phyloP scores from a whole-genome alignment of 2,888 invertebrate species.

The Agrilus mali region DNA sequence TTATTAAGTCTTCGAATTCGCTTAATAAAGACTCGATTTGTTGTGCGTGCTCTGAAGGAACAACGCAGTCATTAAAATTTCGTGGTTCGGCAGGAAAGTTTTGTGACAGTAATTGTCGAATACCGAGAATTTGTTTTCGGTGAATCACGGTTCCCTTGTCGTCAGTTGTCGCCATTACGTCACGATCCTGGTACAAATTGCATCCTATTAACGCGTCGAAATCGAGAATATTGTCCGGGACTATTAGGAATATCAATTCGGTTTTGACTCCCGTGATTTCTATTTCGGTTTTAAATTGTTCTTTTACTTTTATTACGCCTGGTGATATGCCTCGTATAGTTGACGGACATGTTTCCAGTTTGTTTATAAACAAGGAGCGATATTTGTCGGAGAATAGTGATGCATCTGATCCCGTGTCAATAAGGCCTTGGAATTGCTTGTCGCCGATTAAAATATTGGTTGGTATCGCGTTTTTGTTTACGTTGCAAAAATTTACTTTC shows the following conservation, averaged over 20 bases:
- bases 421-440: constrained; percentile 2
- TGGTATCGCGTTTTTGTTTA: no score
- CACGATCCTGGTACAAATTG: neutral
- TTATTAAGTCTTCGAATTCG: neutral
- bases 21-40: neutral
- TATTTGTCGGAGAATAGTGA: constrained; percentile 4
- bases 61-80: neutral
- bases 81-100: neutral
- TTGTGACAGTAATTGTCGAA: no score
- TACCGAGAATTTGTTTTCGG: neutral
- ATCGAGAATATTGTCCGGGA: neutral
- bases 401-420: constrained; percentile 9
- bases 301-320: neutral
- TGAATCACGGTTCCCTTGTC: neutral
- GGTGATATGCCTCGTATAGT: neutral
- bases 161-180: neutral
- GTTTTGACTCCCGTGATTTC: neutral
- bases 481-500: no score
- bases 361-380: neutral
- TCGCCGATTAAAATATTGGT: neutral
- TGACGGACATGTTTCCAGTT: neutral
- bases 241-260: neutral
- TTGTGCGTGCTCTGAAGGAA: neutral
- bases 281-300: no score
- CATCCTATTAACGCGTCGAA: neutral